Base-by-base conservation (phyloP, 2,113 vertebrate genomes). In the Neodontobutis hainanensis region DNA sequence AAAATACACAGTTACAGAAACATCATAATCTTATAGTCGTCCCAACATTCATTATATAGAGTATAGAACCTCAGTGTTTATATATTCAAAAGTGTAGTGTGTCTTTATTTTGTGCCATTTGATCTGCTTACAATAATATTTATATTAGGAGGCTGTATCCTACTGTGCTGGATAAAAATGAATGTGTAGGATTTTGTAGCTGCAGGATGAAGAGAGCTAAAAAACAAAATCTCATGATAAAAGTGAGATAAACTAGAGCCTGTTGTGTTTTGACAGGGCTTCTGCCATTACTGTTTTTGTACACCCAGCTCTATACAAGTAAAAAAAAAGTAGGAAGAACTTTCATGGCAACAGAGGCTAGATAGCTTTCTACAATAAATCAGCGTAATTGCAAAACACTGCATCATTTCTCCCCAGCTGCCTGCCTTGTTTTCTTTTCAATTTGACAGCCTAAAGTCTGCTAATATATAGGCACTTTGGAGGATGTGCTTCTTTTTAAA, bases 321-420 rank as follows among this genome's bases (percentile, higher is more conserved):
- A 43, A 35, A 51, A 15, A 66, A 74, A 14, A 73, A 61, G 61
- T 50, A 38, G 44, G 63, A 66, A 38, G 14, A 51, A 3, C 40
- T 2, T 27, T 8, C 58, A 19, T 32, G 43, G 34, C 8, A 53
- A 38, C 32, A 19, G 32, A 40, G 7, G n/a, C 6, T 8, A 47
- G 36, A 36, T 49, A 27, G 62, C 44, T 61, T 47, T 45, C 58
- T 27, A 3, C 45, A 15, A 70, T 80, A 70, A 71, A 75, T 81
- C 72, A 70, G 58, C 44, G 70, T 75, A 74, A 82, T 75, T 73
- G 36, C 46, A 36, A 68, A 68, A 27, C 8, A 11, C 64, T 55
- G 70, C 46, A 35, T 77, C 65, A 53, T 49, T 45, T 15, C 38
- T 68, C 42, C 4, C 35, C 3, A 3, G 47, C 68, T 35, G n/a